phyloP scores from a whole-genome alignment of 92 coral and sea anemone species.

The Epizoanthus stellaris region DNA sequence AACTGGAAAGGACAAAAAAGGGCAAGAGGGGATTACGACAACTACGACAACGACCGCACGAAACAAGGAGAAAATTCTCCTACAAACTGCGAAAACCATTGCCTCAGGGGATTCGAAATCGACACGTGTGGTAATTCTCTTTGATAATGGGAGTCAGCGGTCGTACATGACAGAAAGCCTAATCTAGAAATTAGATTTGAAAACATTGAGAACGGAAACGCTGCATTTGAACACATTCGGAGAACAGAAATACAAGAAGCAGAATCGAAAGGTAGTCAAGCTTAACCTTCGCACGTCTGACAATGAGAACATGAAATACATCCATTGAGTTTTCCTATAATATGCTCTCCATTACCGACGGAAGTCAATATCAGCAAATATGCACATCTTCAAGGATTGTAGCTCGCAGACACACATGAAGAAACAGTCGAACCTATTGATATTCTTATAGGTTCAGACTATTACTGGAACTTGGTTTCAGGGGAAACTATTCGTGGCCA shows the following conservation, averaged over 20 bases:
- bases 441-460: slow-evolving; percentile 66
- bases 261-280: slow-evolving; percentile 56
- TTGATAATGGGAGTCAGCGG: slow-evolving; percentile 73
- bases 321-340: slow-evolving; percentile 62
- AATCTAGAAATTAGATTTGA: slow-evolving; percentile 53
- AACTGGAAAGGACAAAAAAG: not conserved
- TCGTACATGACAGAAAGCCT: slow-evolving; percentile 58
- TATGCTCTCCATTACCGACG: slow-evolving; percentile 65
- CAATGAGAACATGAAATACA: slow-evolving; percentile 39
- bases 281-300: slow-evolving; percentile 28
- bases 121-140: slow-evolving; percentile 53
- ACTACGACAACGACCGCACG: slow-evolving; percentile 14
- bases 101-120: slow-evolving; percentile 44
- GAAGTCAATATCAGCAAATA: slow-evolving; percentile 48
- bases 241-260: slow-evolving; percentile 51
- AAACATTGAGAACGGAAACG: slow-evolving; percentile 56
- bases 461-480: slow-evolving; percentile 69
- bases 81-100: slow-evolving; percentile 65
- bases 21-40: not conserved
- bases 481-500: slow-evolving; percentile 59
- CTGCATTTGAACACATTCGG: slow-evolving; percentile 71
- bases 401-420: slow-evolving; percentile 62
- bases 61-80: slow-evolving; percentile 46
- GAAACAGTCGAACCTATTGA: slow-evolving; percentile 40
- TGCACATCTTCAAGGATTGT: slow-evolving; percentile 59